phyloP scores from a whole-genome alignment of 1,140 invertebrate species.

The Pantala flavescens region DNA sequence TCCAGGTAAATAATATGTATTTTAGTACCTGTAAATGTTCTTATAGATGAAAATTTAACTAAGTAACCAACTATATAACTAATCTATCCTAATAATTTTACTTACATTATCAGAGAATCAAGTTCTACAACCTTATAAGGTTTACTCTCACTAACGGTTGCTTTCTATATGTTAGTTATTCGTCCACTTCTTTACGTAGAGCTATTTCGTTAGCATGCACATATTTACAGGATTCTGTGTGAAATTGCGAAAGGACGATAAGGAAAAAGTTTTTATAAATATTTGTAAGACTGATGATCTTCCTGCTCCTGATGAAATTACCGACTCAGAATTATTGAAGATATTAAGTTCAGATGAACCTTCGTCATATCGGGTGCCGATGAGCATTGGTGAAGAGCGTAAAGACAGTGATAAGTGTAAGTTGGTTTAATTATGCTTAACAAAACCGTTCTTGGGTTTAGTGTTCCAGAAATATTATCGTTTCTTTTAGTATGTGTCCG shows the following conservation, averaged over 20 bases:
- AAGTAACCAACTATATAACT: too few species aligned
- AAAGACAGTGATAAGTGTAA: slow-evolving; percentile 65
- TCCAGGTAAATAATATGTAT: too few species aligned
- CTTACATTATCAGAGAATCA: too few species aligned
- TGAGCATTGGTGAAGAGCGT: slow-evolving; percentile 75
- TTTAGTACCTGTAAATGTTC: too few species aligned
- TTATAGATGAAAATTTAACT: too few species aligned
- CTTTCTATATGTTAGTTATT: too few species aligned
- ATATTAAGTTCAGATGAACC: slow-evolving; percentile 60
- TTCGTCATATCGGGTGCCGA: slow-evolving; percentile 64
- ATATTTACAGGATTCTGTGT: slow-evolving; percentile 62
- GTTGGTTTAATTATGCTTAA: slow-evolving; percentile 11
- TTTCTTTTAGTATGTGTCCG: not conserved
- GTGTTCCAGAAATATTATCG: not conserved
- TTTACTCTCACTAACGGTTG: too few species aligned
- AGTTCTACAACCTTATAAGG: too few species aligned
- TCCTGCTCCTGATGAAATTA: slow-evolving; percentile 67
- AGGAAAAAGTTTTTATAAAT: slow-evolving; percentile 69
- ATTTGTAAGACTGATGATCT: slow-evolving; percentile 65
- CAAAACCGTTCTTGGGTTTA: not conserved
- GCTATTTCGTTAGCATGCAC: not conserved
- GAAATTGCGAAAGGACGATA: slow-evolving; percentile 59
- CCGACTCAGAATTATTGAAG: slow-evolving; percentile 58
- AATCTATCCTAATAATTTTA: too few species aligned
- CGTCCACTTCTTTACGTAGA: too few species aligned